Evolutionary conservation across 2,113 vertebrate genomes (phyloP), one percentile per base, ranked within the genome.

Genomic region (Cochlearius cochlearius): DNA sequence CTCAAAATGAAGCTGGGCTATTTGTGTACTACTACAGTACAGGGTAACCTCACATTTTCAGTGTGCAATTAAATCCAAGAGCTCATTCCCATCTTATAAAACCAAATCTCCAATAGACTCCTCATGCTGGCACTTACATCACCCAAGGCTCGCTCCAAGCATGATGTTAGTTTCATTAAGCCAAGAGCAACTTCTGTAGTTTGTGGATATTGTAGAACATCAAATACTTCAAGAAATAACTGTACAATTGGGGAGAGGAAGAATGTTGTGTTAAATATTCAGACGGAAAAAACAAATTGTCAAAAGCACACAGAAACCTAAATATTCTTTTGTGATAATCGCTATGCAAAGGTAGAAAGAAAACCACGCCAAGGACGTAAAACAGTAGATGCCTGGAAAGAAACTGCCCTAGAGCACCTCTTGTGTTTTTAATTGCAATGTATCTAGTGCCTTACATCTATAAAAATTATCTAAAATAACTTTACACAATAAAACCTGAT

Each of bases 121-220:
- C 52, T 45, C 16, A 18, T 32, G 15, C 25, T 60, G 47, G 14
- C 34, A 98, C 98, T 98, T 93, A 98, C 98, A 19, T 98, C 95
- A 11, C 98, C 98, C 79, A 98, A 88, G 49, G 98, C 95, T 83
- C 98, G 74, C 39, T 98, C 98, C 59, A 98, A 94, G 94, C 97
- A 98, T 0, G 98, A 97, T 0, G 98, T 98, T 43, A 98, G 90
- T 49, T 98, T 98, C 98, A 98, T 98, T 69, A 98, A 60, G 36
- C 95, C 69, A 22, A 98, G 98, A 75, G 94, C 95, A 72, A 98
- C 20, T 60, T 95, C 92, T 22, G 98, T 75, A 58, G 78, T 11
- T 27, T 93, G 78, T 5, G 38, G 9, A 50, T 56, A 56, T 34
- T 93, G 72, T 52, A 98, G 55, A 59, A 94, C 38, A 36, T 93